Percentiles rank a stretch among this genome's conserved stretches.
These are phyloP conservation scores for Idaea straminata DNA, from an alignment of 2,888 invertebrate genomes.

Conservation along the genomic window DNA sequence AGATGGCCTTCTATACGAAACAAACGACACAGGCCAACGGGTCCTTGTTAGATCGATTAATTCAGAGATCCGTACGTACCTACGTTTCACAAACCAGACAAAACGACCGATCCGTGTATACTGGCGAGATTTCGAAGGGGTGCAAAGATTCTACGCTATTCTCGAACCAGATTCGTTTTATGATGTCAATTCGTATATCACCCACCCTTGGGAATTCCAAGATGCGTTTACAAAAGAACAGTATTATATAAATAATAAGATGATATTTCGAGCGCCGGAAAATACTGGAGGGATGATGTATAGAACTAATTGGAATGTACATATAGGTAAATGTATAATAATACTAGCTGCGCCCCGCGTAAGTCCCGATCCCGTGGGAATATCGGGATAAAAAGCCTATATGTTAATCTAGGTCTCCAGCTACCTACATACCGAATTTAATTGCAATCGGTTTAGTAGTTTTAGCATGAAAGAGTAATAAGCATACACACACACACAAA, in stretches of 20 bases:
- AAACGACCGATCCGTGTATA: constrained; percentile 79
- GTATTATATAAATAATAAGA: constrained; percentile 76
- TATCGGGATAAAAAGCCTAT: no score
- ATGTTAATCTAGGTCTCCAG: no score
- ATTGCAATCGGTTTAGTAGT: no score
- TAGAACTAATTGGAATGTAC: constrained; percentile 73
- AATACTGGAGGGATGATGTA: constrained; percentile 52
- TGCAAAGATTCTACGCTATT: constrained; percentile 79
- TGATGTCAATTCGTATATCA: constrained; percentile 87
- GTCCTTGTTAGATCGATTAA: constrained; percentile 55
- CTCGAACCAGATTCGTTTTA: constrained; percentile 77
- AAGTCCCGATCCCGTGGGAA: no score
- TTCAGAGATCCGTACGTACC: constrained; percentile 46
- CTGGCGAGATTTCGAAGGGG: constrained; percentile 89
- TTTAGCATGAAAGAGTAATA: no score
- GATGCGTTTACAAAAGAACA: constrained; percentile 85
- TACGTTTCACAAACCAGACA: constrained; percentile 62
- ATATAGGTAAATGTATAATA: constrained; percentile 47
- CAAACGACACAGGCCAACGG: constrained; percentile 52
- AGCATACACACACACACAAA: no score
- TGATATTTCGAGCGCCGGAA: constrained; percentile 66
- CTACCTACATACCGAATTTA: no score
- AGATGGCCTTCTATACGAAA: constrained; percentile 50
- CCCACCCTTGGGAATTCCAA: constrained; percentile 92
- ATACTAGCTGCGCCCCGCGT: not conserved